These are phyloP conservation scores for Drosophila takahashii DNA, from an alignment of 1,140 invertebrate genomes.

Conservation along the genomic window DNA sequence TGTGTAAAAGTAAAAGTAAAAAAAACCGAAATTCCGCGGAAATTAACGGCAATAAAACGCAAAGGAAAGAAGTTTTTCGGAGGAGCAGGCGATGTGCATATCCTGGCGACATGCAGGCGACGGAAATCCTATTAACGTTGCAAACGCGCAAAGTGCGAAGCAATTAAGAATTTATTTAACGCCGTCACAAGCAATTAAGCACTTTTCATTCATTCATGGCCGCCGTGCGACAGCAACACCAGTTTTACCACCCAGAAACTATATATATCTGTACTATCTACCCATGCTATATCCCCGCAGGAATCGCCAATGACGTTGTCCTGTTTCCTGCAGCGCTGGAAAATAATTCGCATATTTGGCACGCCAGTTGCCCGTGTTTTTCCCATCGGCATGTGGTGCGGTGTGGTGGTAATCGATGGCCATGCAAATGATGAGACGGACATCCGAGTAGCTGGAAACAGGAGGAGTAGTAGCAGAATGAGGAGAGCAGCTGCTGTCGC, in stretches of 20 bases:
- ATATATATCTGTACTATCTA: constrained; percentile 2
- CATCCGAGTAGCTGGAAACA: constrained; percentile 18
- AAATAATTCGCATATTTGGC: constrained; percentile 83
- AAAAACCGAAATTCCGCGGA: constrained; percentile 49
- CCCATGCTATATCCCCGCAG: neutral
- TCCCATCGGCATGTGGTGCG: constrained; percentile 46
- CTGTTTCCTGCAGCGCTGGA: constrained; percentile 56
- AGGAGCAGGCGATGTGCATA: constrained; percentile 37
- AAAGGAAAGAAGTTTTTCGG: constrained; percentile 67
- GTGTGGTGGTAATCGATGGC: constrained; percentile 66
- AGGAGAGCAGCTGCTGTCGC: constrained; percentile 20
- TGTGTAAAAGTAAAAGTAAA: constrained; percentile 16
- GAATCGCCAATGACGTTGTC: constrained; percentile 16
- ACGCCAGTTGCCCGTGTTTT: constrained; percentile 71
- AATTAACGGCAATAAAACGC: constrained; percentile 80
- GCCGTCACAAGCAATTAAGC: constrained; percentile 85
- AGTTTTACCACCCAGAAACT: constrained; percentile 48
- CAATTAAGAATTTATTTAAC: constrained; percentile 85
- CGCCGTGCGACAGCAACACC: constrained; percentile 45
- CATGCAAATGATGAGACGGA: constrained; percentile 72
- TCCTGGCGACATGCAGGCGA: constrained; percentile 41
- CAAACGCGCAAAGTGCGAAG: constrained; percentile 84
- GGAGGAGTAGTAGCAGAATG: neutral
- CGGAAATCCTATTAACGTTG: constrained; percentile 83
- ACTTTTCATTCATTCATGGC: constrained; percentile 83